Base-by-base conservation (phyloP, 2,113 vertebrate species). In the Paedocypris sp. region DNA sequence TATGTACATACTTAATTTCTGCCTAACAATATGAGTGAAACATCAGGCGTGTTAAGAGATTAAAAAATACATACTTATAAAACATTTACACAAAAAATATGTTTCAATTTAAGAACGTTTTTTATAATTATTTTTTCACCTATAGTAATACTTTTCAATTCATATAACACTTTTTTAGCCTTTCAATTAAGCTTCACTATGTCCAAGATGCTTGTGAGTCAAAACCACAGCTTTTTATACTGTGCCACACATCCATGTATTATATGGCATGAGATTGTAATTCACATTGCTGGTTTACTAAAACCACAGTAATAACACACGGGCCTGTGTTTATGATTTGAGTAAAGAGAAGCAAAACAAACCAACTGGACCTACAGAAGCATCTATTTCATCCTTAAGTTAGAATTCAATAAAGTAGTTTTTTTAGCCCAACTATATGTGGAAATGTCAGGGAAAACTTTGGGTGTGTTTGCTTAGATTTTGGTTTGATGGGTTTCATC, bases 181-280 rank as follows among this genome's bases (percentile, higher is more conserved):
- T n/a, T n/a, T n/a, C n/a, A n/a, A n/a, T n/a, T n/a, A n/a, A n/a
- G n/a, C n/a, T n/a, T n/a, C n/a, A n/a, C 22, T 35, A 3, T 68
- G 60, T 67, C 31, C 58, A 39, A 63, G 47, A 35, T 8, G 20
- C 19, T 58, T 6, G 12, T 45, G 31, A 18, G 69, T 45, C 56
- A 45, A 50, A 67, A 60, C 56, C 49, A 20, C 31, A 60, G 29
- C 43, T 58, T 65, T 62, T 43, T 52, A 46, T 63, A 67, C 38
- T 47, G 19, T 15, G 22, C 22, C 59, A 49, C 43, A 66, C 46
- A 62, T 16, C 46, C 58, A 54, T 64, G 35, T 49, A n/a, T n/a
- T n/a, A n/a, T n/a, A 62, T 61, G 39, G 56, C 50, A 47, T 31
- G 49, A 45, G 48, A 36, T 7, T 31, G 52, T n/a, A 3, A 12